Conservation (phyloP, 2,888 invertebrate genomes). For the Plagodis pulveraria region DNA sequence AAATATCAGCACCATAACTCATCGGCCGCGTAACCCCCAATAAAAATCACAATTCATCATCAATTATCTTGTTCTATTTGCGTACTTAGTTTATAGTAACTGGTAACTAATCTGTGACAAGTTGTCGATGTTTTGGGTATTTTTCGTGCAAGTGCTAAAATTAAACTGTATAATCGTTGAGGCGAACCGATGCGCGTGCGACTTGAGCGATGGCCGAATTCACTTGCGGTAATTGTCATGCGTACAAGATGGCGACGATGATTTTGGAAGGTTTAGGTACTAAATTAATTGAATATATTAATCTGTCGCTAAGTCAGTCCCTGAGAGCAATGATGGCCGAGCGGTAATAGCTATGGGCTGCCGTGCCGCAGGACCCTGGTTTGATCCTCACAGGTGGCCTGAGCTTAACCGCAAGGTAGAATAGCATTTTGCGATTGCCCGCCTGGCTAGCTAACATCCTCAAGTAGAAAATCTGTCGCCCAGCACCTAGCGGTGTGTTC, state of each 20-base stretch:
- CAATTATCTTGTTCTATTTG: conserved; percentile 43
- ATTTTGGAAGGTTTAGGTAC: conserved; percentile 16
- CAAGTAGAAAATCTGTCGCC: no score
- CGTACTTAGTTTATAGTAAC: conserved; percentile 11
- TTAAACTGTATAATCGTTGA: conserved; percentile 69
- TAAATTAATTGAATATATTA: neutral
- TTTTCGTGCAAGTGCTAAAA: conserved; percentile 66
- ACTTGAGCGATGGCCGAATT: conserved; percentile 72
- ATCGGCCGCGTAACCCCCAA: conserved; percentile 14
- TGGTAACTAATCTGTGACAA: neutral
- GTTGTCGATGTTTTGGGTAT: conserved; percentile 38
- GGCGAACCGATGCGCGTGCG: conserved; percentile 62
- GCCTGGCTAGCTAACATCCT: no score
- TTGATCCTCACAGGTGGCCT: no score
- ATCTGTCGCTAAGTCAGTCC: neutral
- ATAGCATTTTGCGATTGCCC: no score
- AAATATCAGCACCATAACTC: conserved; percentile 21
- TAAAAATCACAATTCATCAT: conserved; percentile 39
- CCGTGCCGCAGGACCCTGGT: no score
- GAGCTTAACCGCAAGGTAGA: no score
- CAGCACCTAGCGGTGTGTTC: no score
- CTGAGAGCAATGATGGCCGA: no score
- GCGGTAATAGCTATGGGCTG: no score
- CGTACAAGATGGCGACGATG: conserved; percentile 52
- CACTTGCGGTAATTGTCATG: conserved; percentile 78